Evolutionary conservation across 1,140 invertebrate species (phyloP).

Genomic region (Muscidifurax raptorellus): DNA sequence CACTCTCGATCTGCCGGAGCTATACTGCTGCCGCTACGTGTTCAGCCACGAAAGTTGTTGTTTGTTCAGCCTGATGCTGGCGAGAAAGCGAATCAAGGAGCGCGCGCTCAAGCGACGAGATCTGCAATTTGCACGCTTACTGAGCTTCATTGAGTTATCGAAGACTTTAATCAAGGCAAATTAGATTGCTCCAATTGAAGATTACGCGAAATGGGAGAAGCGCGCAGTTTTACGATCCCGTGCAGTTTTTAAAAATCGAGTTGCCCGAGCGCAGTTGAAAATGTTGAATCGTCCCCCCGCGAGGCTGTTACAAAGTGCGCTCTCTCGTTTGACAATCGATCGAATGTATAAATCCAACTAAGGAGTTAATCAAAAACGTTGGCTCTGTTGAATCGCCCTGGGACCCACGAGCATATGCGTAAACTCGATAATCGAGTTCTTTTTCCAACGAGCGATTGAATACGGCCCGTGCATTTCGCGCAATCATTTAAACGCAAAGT

Average conservation of each 20-base stretch:
- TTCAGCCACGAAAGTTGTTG: not conserved
- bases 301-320: too few relatives aligned
- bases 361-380: not conserved
- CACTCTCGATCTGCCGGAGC: not conserved
- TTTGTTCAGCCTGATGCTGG: not conserved
- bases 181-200: not conserved
- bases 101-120: not conserved
- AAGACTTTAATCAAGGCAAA: not conserved
- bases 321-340: not conserved
- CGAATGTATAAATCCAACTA: not conserved
- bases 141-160: not conserved
- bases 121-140: not conserved
- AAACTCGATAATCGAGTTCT: slow-evolving; percentile 8
- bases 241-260: too few relatives aligned
- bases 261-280: too few relatives aligned
- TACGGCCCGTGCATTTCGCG: not conserved
- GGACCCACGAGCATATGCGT: not conserved
- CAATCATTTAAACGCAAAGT: not conserved
- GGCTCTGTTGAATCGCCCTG: not conserved
- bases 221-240: too few relatives aligned
- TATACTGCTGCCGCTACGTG: not conserved
- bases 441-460: not conserved
- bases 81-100: not conserved
- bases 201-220: too few relatives aligned
- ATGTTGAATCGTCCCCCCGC: too few relatives aligned